Conservation (phyloP, 2,797 vertebrate genomes). For the Poeciliopsis infans region DNA sequence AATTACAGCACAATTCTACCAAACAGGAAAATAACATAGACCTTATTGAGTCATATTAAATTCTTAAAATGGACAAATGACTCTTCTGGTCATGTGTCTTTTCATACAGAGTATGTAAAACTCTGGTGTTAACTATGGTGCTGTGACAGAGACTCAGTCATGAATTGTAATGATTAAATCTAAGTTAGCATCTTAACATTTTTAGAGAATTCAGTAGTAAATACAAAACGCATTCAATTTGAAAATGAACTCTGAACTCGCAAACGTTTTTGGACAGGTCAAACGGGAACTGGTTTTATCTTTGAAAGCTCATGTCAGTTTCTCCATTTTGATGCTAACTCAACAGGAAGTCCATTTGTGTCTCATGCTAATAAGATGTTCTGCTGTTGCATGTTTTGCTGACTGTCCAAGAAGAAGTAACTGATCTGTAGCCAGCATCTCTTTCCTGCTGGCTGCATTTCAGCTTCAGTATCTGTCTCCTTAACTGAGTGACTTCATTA, state of each 20-base stretch:
- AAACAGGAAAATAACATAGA: background rate
- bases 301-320: background rate
- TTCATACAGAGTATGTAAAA: background rate
- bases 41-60: background rate
- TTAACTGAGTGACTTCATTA: slow-evolving; percentile 49
- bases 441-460: slow-evolving; percentile 44
- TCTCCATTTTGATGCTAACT: background rate
- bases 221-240: background rate
- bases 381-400: slow-evolving; percentile 40
- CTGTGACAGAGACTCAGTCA: background rate
- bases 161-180: background rate
- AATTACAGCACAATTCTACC: background rate
- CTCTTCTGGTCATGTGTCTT: background rate
- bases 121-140: background rate
- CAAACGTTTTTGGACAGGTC: background rate
- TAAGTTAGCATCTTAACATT: background rate
- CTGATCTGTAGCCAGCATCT: slow-evolving; percentile 59
- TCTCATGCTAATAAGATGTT: slow-evolving; percentile 43
- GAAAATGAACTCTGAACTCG: background rate
- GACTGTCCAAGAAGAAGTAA: slow-evolving; percentile 50
- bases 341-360: background rate
- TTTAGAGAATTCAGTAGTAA: background rate
- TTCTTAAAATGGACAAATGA: no score
- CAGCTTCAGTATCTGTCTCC: slow-evolving; percentile 54
- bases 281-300: background rate